phyloP scores from a whole-genome alignment of 2,797 vertebrate genomes.

The Chelon auratus region DNA sequence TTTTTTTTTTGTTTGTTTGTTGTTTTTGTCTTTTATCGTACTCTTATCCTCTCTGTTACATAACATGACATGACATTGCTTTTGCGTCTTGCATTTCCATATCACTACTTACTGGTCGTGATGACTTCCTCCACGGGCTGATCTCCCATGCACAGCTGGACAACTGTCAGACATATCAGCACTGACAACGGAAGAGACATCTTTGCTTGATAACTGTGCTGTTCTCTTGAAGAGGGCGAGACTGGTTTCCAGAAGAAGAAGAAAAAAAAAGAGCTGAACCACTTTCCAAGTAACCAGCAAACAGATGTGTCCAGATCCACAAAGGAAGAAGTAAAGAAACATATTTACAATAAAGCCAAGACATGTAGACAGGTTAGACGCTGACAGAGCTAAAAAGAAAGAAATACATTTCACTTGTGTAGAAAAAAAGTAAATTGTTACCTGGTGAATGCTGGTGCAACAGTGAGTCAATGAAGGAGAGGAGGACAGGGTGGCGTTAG shows the following conservation, averaged over 20 bases:
- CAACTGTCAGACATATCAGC: slow-evolving; percentile 61
- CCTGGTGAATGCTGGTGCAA: slow-evolving; percentile 16
- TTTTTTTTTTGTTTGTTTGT: too few species aligned
- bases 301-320: slow-evolving; percentile 2
- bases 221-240: not conserved
- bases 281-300: slow-evolving; percentile 10
- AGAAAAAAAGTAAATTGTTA: not conserved
- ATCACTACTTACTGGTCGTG: slow-evolving; percentile 58
- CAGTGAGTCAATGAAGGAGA: slow-evolving; percentile 8
- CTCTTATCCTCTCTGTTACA: not conserved
- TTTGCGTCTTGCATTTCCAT: not conserved
- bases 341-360: not conserved
- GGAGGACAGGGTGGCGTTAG: slow-evolving; percentile 29
- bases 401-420: slow-evolving; percentile 3
- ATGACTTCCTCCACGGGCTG: slow-evolving; percentile 51
- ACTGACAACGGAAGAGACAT: slow-evolving; percentile 62
- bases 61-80: not conserved
- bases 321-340: not conserved
- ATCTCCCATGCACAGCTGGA: slow-evolving; percentile 62
- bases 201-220: not conserved
- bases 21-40: not conserved
- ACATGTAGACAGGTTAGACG: not conserved
- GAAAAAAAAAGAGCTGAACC: not conserved
- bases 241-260: slow-evolving; percentile 5
- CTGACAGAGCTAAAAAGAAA: not conserved